phyloP scores from a whole-genome alignment of 1,140 invertebrate species.

The Drosophila ercepeae region DNA sequence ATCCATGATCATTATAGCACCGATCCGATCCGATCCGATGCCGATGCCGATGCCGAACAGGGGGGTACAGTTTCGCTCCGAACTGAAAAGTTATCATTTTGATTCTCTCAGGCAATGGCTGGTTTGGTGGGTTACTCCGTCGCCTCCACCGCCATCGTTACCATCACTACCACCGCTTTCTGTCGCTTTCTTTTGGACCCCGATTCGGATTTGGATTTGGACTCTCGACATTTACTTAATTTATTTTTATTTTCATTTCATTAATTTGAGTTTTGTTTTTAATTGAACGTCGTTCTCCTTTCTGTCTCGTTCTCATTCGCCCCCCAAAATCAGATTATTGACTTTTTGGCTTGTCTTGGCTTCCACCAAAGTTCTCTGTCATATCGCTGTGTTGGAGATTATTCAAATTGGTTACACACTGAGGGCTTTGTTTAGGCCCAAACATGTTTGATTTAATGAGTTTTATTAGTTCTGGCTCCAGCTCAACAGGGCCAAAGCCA shows the following conservation, averaged over 20 bases:
- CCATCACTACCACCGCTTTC: background rate
- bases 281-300: conserved; percentile 31
- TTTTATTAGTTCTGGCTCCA: conserved; percentile 70
- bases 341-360: conserved; percentile 45
- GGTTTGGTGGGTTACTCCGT: conserved; percentile 49
- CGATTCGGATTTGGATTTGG: conserved; percentile 18
- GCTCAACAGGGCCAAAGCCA: conserved; percentile 27
- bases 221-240: conserved; percentile 56
- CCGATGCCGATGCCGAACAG: conserved; percentile 37
- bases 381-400: conserved; percentile 51
- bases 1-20: conserved; percentile 46
- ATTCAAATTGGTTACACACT: conserved; percentile 66
- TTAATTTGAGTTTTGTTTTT: conserved; percentile 74
- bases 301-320: conserved; percentile 46
- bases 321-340: conserved; percentile 74
- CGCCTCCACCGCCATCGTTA: background rate
- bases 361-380: conserved; percentile 10
- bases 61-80: conserved; percentile 79
- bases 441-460: conserved; percentile 78
- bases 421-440: conserved; percentile 73
- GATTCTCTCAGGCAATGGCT: conserved; percentile 44
- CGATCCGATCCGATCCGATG: conserved; percentile 44
- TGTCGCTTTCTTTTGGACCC: conserved; percentile 62
- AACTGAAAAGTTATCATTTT: conserved; percentile 80
- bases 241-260: conserved; percentile 78